A percentile compares a stretch with the other conserved stretches of the same genome.
Conservation (phyloP, 1,140 invertebrate genomes). For the Caenorhabditis inopinata region DNA sequence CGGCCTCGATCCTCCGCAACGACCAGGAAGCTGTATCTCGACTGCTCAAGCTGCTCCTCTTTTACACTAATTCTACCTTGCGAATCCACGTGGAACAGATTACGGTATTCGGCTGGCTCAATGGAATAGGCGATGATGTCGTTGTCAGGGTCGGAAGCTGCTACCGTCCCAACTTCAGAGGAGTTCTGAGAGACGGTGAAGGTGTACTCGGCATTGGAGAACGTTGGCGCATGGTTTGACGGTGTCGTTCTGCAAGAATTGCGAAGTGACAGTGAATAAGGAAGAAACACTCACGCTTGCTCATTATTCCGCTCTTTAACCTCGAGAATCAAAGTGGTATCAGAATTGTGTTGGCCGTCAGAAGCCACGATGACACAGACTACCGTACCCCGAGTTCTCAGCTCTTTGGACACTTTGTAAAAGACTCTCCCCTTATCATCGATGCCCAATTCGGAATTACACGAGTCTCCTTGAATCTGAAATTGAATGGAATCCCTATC, state of each 20-base stretch:
- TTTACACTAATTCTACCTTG: background rate
- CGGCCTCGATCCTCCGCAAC: constrained; percentile 30
- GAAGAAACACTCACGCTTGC: too few relatives aligned
- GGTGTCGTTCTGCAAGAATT: background rate
- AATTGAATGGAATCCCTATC: background rate
- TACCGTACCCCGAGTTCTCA: background rate
- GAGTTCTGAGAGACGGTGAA: background rate
- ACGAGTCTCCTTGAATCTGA: background rate
- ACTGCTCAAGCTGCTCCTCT: background rate
- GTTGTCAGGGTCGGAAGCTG: background rate
- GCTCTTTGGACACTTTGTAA: background rate
- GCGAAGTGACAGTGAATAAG: too few relatives aligned
- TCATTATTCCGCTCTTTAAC: too few relatives aligned
- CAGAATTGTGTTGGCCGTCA: background rate
- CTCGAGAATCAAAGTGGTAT: too few relatives aligned
- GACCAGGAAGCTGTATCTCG: constrained; percentile 28
- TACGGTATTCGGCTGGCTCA: constrained; percentile 36
- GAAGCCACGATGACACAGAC: background rate
- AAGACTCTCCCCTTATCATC: background rate
- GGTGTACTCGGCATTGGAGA: constrained; percentile 17
- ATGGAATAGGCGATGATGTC: constrained; percentile 23
- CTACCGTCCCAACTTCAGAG: background rate
- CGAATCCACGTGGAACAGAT: constrained; percentile 36
- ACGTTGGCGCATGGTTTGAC: constrained; percentile 24
- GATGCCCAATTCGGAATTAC: background rate